phyloP scores from a whole-genome alignment of 2,888 invertebrate species.

The Arge pagana region DNA sequence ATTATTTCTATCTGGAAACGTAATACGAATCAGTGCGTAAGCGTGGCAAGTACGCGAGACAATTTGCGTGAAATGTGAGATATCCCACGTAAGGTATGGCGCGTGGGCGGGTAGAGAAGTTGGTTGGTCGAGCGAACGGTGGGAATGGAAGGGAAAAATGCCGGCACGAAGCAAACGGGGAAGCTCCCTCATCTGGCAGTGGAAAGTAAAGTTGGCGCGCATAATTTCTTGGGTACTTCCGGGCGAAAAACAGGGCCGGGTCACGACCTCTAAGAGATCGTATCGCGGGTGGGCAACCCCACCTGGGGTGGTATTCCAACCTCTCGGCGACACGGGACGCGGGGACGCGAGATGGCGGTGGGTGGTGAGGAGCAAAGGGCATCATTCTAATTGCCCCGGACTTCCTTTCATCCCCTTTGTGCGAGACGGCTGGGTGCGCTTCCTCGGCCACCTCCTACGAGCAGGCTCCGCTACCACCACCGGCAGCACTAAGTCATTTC shows the following conservation, averaged over 20 bases:
- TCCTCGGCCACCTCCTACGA: constrained; percentile 47
- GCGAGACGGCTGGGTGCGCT: constrained; percentile 50
- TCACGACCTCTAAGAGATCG: constrained; percentile 21
- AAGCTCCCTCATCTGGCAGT: background rate
- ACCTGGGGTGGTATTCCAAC: constrained; percentile 15
- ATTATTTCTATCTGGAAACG: too few relatives aligned
- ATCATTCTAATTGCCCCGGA: constrained; percentile 60
- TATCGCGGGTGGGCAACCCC: constrained; percentile 17
- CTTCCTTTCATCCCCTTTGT: constrained; percentile 59
- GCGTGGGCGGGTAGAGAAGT: background rate
- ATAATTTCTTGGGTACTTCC: constrained; percentile 18
- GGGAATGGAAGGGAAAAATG: constrained; percentile 37
- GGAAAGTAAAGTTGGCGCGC: constrained; percentile 12
- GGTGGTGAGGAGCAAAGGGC: constrained; percentile 47
- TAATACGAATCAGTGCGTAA: too few relatives aligned
- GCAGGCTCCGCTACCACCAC: constrained; percentile 10
- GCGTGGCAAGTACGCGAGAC: too few relatives aligned
- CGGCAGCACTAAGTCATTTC: constrained; percentile 57
- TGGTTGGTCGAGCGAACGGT: constrained; percentile 20
- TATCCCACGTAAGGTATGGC: too few relatives aligned
- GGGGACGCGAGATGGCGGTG: constrained; percentile 19
- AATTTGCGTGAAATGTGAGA: too few relatives aligned
- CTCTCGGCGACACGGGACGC: too few relatives aligned
- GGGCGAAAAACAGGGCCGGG: constrained; percentile 20
- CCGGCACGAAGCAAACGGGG: constrained; percentile 14